Base-by-base conservation (phyloP, 2,888 invertebrate species). In the Tuberolachnus salignus region DNA sequence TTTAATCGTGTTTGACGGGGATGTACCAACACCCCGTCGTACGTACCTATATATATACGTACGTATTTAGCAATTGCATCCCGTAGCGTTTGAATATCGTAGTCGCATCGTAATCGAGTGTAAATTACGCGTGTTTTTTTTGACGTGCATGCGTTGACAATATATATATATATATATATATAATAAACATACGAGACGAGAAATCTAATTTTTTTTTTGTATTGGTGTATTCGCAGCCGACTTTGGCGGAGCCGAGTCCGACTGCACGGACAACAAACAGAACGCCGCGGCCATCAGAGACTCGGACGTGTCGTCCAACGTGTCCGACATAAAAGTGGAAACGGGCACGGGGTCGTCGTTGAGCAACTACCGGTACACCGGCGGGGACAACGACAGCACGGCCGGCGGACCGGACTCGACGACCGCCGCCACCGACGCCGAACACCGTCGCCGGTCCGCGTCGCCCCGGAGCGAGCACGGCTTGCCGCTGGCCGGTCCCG, bases 241-340 rank as follows among this genome's bases (percentile, higher is more conserved):
- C 97, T 82, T 89, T 90, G 63, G 88, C 97, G 83, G 91, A 91
- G 85, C 92, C 94, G 83, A 94, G 94, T 87, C 94, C 97, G 97
- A 89, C 34, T 34, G 34, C 92, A 92, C 90, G 82, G 57, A 64
- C n/a, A 44, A 44, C 83, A 88, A 88, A 82, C 88, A 87, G 82
- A 91, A 89, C 82, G 57, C n/a, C n/a, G 51, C 6, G 13, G 63
- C 66, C 23, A 10, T 21, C 57, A 91, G 86, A 81, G 87, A 87
- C 81, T 94, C 94, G 80, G 95, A 96, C 85, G 89, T 94, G 83
- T 94, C 94, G 84, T 95, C 95, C 72, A 95, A 95, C 85, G 94
- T 95, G 84, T 95, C 95, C 82, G 95, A 95, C 86, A 88, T 95
- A 85, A 96, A 96, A 86, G 89, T 94, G 82, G 95, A 96, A 86